These are phyloP conservation scores for Oncorhynchus gorbuscha DNA, from an alignment of 2,113 vertebrate species.

Conservation along the genomic window DNA sequence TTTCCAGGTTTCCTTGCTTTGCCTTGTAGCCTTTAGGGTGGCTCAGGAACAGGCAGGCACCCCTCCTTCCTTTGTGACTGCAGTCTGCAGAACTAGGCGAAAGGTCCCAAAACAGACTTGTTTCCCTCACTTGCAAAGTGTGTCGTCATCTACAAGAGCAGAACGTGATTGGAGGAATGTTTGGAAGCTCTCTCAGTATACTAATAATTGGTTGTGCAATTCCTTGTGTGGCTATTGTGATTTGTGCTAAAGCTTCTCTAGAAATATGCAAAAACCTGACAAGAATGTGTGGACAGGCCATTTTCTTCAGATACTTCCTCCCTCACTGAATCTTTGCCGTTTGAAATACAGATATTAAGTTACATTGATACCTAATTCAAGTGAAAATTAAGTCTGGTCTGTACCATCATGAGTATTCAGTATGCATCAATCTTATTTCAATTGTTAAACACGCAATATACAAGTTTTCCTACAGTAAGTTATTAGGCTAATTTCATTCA, in stretches of 20 bases:
- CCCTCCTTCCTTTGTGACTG: conserved; percentile 12
- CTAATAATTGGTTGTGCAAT: neutral
- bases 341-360: neutral
- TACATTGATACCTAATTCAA: too few relatives aligned
- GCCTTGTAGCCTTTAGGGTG: neutral
- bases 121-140: neutral
- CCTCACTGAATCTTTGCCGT: neutral
- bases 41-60: neutral
- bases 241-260: too few relatives aligned
- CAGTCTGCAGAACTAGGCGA: conserved; percentile 26
- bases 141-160: neutral
- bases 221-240: neutral
- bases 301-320: too few relatives aligned
- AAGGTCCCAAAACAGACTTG: conserved; percentile 37
- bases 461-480: neutral
- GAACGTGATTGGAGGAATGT: neutral
- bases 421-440: too few relatives aligned
- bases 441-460: neutral
- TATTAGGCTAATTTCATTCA: neutral
- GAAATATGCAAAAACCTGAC: too few relatives aligned
- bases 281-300: too few relatives aligned
- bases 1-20: neutral
- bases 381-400: neutral
- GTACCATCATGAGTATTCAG: neutral
- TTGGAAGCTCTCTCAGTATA: neutral